These are phyloP conservation scores for Argyrosomus regius DNA, from an alignment of 2,797 vertebrate species.

Conservation along the genomic window DNA sequence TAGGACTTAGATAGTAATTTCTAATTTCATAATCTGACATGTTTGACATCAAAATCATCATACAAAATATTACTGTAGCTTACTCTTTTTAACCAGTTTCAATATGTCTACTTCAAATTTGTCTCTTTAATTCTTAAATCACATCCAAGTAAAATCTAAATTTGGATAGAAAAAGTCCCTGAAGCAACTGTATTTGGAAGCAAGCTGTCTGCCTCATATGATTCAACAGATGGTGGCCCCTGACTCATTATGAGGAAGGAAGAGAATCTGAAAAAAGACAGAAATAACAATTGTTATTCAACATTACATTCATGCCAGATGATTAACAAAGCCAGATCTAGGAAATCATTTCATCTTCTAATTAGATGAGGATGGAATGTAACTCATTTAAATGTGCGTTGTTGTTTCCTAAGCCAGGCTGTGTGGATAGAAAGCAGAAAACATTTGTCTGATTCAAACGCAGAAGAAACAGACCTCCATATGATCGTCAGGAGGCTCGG, in stretches of 20 bases:
- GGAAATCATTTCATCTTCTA: background rate
- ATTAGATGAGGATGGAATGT: conserved; percentile 4
- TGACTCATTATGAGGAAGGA: conserved; percentile 67
- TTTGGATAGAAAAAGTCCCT: conserved; percentile 61
- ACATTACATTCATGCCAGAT: conserved; percentile 4
- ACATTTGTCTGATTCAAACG: conserved; percentile 12
- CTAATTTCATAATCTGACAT: background rate
- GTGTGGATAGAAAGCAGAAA: background rate
- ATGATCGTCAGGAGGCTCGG: conserved; percentile 10
- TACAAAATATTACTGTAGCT: background rate
- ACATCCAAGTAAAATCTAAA: conserved; percentile 35
- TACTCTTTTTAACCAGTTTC: background rate
- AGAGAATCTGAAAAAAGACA: conserved; percentile 33
- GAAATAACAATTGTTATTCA: conserved; percentile 30
- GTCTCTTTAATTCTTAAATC: conserved; percentile 25
- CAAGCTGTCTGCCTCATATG: conserved; percentile 45
- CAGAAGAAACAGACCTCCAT: conserved; percentile 34
- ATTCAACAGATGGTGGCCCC: conserved; percentile 64
- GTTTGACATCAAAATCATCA: background rate
- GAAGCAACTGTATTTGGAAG: conserved; percentile 41
- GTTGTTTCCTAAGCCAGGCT: background rate
- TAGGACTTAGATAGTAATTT: background rate
- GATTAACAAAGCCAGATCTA: conserved; percentile 8
- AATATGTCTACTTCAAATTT: background rate
- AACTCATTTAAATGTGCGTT: background rate